phyloP scores from a whole-genome alignment of 2,797 vertebrate species.

The Lophotriccus pileatus region DNA sequence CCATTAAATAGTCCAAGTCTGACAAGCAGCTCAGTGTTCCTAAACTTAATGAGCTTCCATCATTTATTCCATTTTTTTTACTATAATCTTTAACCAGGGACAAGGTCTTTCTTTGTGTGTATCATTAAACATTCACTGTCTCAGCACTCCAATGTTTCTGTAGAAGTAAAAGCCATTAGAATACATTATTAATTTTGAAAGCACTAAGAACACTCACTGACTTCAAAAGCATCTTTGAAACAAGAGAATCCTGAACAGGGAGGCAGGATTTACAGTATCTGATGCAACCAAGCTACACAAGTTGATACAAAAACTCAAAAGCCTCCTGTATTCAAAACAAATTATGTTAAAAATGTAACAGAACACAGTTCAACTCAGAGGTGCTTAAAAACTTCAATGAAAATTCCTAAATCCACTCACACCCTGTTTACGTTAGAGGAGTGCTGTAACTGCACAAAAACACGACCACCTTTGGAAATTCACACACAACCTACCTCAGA shows the following conservation, averaged over 20 bases:
- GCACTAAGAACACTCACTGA: not conserved
- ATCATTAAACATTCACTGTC: not conserved
- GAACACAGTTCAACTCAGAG: not conserved
- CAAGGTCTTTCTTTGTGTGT: not conserved
- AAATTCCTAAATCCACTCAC: not conserved
- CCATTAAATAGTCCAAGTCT: not conserved
- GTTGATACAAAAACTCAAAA: not conserved
- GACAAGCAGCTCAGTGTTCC: not conserved
- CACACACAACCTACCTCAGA: not conserved
- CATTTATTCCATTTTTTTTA: not conserved
- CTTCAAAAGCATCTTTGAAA: constrained; percentile 33
- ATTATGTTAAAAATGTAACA: not conserved
- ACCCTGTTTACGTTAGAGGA: not conserved
- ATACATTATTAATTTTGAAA: not conserved
- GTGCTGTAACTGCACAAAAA: not conserved
- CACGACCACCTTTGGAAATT: not conserved
- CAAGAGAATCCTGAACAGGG: not conserved
- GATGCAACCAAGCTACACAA: not conserved
- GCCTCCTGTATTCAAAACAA: not conserved
- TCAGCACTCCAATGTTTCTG: not conserved
- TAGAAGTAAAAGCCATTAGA: not conserved
- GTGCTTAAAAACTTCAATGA: not conserved
- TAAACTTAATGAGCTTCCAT: not conserved
- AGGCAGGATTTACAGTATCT: not conserved
- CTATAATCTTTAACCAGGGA: not conserved